Conservation (phyloP, 2,113 vertebrate genomes). For the Chrysemys picta region DNA sequence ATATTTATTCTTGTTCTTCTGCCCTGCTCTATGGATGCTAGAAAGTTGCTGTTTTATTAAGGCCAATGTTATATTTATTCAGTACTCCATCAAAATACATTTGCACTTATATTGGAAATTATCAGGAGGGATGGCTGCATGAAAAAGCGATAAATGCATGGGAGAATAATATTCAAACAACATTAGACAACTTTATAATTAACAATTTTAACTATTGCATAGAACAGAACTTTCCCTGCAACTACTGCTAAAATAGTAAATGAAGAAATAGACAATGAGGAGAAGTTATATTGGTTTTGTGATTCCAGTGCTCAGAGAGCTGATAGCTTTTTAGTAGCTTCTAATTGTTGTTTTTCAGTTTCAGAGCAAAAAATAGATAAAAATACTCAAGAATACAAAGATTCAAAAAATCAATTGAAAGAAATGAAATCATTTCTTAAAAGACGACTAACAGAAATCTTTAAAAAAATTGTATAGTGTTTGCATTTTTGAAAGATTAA, state of each 20-base stretch:
- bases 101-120: neutral
- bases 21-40: neutral
- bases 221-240: neutral
- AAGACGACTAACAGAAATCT: neutral
- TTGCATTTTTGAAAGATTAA: neutral
- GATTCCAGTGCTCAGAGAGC: neutral
- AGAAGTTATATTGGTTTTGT: neutral
- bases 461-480: neutral
- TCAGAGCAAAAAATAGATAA: neutral
- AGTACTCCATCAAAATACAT: neutral
- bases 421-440: slow-evolving; percentile 7
- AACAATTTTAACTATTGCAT: neutral
- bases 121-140: neutral
- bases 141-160: neutral
- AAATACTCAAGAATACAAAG: neutral
- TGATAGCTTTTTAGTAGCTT: neutral
- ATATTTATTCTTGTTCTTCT: neutral
- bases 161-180: neutral
- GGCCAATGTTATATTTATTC: neutral
- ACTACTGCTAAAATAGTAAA: neutral
- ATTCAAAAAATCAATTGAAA: neutral
- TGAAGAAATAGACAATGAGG: neutral
- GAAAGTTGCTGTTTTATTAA: rapidly evolving
- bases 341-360: neutral
- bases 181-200: neutral